phyloP scores from a whole-genome alignment of 1,140 invertebrate genomes.

The Drosophila navojoa region DNA sequence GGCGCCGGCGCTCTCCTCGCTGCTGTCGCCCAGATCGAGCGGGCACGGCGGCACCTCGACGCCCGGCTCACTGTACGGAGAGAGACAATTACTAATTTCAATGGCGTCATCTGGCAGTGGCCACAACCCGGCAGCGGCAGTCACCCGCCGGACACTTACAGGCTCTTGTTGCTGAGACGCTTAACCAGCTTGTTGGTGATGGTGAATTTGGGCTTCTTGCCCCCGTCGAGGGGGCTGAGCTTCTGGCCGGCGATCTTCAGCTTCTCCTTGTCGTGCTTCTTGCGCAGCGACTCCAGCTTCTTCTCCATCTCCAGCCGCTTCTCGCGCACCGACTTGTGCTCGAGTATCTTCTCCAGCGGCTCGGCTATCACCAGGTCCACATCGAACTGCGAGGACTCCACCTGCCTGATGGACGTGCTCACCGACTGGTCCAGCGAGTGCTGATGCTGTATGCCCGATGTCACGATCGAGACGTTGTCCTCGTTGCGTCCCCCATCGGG shows the following conservation, averaged over 20 bases:
- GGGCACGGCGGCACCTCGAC: conserved; percentile 77
- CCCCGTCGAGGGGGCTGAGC: conserved; percentile 85
- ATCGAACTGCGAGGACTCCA: conserved; percentile 82
- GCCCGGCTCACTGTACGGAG: conserved; percentile 79
- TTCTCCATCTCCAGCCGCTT: conserved; percentile 93
- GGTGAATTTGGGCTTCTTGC: conserved; percentile 89
- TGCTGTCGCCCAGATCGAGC: conserved; percentile 69
- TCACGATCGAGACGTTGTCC: conserved; percentile 43
- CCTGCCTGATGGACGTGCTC: conserved; percentile 71
- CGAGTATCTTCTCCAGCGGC: conserved; percentile 91
- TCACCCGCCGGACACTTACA: conserved; percentile 86
- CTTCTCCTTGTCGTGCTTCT: conserved; percentile 94
- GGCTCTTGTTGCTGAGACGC: conserved; percentile 91
- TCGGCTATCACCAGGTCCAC: conserved; percentile 89
- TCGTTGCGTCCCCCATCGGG: conserved; percentile 53
- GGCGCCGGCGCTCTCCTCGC: conserved; percentile 83
- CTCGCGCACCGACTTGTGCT: conserved; percentile 92
- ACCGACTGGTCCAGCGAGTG: conserved; percentile 76
- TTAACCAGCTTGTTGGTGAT: conserved; percentile 91
- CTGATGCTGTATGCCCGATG: conserved; percentile 73
- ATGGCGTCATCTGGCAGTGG: conserved; percentile 71
- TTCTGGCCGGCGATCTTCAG: conserved; percentile 86
- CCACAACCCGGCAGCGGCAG: neutral
- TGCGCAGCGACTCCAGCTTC: conserved; percentile 92
- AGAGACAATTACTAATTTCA: conserved; percentile 80